Conservation (phyloP, 2,888 invertebrate species). For the Heliconius ismenius region DNA sequence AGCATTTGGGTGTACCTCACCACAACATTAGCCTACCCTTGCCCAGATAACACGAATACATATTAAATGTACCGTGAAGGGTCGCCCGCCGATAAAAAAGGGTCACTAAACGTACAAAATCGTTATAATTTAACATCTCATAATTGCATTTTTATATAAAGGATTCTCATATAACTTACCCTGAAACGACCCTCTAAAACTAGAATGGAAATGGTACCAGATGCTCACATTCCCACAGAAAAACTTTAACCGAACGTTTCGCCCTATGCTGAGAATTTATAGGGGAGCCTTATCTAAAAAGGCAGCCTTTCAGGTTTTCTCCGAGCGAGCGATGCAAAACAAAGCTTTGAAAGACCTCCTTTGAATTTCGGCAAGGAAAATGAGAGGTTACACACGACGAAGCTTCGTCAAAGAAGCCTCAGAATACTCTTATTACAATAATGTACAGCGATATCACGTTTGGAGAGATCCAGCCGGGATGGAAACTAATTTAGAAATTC, state of each 20-base stretch:
- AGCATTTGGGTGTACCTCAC: conserved; percentile 24
- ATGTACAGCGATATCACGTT: conserved; percentile 73
- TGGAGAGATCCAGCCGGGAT: conserved; percentile 58
- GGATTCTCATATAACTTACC: conserved; percentile 40
- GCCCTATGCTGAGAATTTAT: conserved; percentile 73
- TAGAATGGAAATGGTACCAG: conserved; percentile 68
- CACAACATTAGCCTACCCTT: conserved; percentile 31
- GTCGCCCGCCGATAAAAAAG: conserved; percentile 33
- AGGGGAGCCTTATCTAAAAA: conserved; percentile 80
- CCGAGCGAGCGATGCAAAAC: conserved; percentile 77
- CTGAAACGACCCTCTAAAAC: conserved; percentile 62
- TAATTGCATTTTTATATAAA: conserved; percentile 35
- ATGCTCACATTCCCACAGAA: conserved; percentile 72
- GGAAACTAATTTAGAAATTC: conserved; percentile 40
- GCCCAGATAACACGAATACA: conserved; percentile 35
- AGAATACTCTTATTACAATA: conserved; percentile 78
- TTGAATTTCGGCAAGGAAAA: conserved; percentile 81
- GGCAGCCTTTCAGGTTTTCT: conserved; percentile 77
- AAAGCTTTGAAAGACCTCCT: conserved; percentile 80
- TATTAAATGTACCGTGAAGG: conserved; percentile 36
- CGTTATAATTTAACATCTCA: conserved; percentile 35
- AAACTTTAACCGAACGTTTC: conserved; percentile 71
- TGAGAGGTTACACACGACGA: conserved; percentile 71
- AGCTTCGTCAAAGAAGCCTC: conserved; percentile 71
- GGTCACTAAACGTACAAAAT: conserved; percentile 30